Evolutionary conservation across 2,888 invertebrate species (phyloP).

Genomic region (Ophioninae sp.): DNA sequence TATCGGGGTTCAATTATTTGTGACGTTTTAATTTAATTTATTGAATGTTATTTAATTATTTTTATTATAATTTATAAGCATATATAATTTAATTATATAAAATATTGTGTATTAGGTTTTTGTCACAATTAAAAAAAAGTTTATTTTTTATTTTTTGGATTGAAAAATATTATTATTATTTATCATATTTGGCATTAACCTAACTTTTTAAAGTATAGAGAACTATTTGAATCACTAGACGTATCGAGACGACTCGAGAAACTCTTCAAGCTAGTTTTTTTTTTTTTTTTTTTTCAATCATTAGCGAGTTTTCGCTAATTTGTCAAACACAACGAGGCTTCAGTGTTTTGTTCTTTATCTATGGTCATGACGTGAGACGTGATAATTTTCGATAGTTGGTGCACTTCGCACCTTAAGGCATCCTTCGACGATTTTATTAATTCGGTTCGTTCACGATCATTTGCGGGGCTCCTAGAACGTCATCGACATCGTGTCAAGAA

Average conservation of each 20-base stretch:
- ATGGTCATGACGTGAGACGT: constrained; percentile 34
- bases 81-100: too few relatives aligned
- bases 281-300: neutral
- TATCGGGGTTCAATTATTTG: too few relatives aligned
- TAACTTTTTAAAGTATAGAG: too few relatives aligned
- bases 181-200: too few relatives aligned
- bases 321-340: constrained; percentile 34
- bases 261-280: neutral
- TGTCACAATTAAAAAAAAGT: too few relatives aligned
- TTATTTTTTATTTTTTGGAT: too few relatives aligned
- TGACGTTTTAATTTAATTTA: too few relatives aligned
- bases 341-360: constrained; percentile 39
- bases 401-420: constrained; percentile 13
- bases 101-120: too few relatives aligned
- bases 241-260: neutral
- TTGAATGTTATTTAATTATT: too few relatives aligned
- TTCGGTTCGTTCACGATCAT: constrained; percentile 27
- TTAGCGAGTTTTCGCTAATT: constrained; percentile 55
- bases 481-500: constrained; percentile 43
- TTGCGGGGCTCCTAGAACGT: constrained; percentile 14
- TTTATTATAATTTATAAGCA: too few relatives aligned
- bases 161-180: too few relatives aligned
- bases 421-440: neutral
- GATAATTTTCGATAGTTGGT: constrained; percentile 50
- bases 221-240: neutral